Percentiles rank a stretch among this genome's conserved stretches.
Evolutionary conservation across 1,140 invertebrate genomes (phyloP).

Genomic region (Schlechtendalia chinensis): DNA sequence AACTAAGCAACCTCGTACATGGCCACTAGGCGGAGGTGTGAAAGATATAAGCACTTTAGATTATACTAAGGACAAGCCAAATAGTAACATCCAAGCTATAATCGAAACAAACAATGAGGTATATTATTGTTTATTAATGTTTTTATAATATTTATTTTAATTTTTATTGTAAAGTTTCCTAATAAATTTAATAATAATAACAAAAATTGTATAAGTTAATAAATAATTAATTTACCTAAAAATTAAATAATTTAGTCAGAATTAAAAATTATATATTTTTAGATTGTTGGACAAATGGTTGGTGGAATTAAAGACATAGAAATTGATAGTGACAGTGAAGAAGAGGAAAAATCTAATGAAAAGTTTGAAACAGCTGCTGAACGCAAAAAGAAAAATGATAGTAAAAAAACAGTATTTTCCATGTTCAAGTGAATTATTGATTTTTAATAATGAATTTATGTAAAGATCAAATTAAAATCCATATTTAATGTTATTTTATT

Average conservation of each 20-base stretch:
- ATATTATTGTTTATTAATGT: constrained; percentile 54
- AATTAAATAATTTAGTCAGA: background rate
- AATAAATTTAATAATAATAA: too few species aligned
- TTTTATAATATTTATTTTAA: too few species aligned
- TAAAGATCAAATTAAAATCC: background rate
- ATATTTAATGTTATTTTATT: constrained; percentile 51
- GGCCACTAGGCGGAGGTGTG: constrained; percentile 79
- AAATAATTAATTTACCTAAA: background rate
- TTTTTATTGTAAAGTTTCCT: too few species aligned
- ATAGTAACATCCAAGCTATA: constrained; percentile 59
- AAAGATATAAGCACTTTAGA: constrained; percentile 81
- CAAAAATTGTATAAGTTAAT: background rate
- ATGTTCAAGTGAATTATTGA: constrained; percentile 65
- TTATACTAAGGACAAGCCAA: constrained; percentile 77
- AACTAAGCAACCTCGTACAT: constrained; percentile 86
- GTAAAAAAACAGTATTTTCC: constrained; percentile 67
- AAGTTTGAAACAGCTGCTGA: constrained; percentile 51
- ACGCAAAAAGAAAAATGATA: constrained; percentile 53
- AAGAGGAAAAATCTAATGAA: constrained; percentile 55
- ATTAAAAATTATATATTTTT: constrained; percentile 25
- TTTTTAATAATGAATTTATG: background rate
- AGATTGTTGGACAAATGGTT: constrained; percentile 80
- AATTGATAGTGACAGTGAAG: constrained; percentile 60
- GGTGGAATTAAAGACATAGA: constrained; percentile 70
- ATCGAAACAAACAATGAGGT: constrained; percentile 66